phyloP scores from a whole-genome alignment of 2,797 vertebrate species.

The Sebastes elongatus region DNA sequence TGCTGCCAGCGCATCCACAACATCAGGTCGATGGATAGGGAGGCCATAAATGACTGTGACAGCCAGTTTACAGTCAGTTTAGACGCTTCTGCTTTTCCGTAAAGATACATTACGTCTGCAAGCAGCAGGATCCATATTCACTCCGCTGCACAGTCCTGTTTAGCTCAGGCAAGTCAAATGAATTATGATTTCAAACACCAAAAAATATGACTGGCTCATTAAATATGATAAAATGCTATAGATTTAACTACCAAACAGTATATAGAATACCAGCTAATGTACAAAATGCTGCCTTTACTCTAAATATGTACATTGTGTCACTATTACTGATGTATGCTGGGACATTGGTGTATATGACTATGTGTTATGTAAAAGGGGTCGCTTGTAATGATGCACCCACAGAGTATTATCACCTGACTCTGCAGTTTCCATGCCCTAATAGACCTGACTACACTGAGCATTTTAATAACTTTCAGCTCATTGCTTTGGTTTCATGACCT shows the following conservation, averaged over 20 bases:
- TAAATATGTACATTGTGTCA: not conserved
- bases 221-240: not conserved
- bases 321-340: not conserved
- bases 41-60: constrained; percentile 70
- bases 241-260: not conserved
- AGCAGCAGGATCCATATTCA: constrained; percentile 49
- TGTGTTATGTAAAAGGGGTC: not conserved
- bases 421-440: not conserved
- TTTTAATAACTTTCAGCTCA: not conserved
- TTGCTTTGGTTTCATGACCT: not conserved
- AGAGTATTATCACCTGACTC: not conserved
- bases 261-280: not conserved
- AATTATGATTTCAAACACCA: not conserved
- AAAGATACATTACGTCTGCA: constrained; percentile 50
- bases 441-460: not conserved
- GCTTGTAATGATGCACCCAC: not conserved
- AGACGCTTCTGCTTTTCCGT: constrained; percentile 54
- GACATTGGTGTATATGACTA: not conserved
- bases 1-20: constrained; percentile 72
- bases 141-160: constrained; percentile 29
- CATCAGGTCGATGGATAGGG: constrained; percentile 68
- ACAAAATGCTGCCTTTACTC: not conserved
- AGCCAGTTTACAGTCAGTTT: constrained; percentile 72
- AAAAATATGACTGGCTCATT: not conserved
- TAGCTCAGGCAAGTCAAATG: constrained; percentile 8